Conservation (phyloP, 2,113 vertebrate species). For the Epinephelus fuscoguttatus region DNA sequence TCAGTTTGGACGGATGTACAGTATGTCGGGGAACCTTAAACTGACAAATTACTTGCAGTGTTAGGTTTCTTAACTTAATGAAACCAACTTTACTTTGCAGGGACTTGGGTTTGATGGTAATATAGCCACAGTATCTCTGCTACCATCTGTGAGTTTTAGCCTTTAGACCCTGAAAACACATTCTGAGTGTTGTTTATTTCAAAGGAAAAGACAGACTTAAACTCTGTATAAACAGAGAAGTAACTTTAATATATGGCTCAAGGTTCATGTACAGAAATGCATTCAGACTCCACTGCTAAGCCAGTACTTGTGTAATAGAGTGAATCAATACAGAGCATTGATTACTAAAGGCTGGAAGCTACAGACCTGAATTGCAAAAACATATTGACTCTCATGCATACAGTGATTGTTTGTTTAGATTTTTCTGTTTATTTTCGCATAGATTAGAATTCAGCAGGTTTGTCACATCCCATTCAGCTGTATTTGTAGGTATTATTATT, state of each 20-base stretch:
- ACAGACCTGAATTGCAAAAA: slow-evolving; percentile 23
- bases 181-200: slow-evolving; percentile 47
- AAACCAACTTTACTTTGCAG: slow-evolving; percentile 36
- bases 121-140: slow-evolving; percentile 31
- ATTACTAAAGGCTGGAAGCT: slow-evolving; percentile 11
- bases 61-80: slow-evolving; percentile 21
- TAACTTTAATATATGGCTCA: slow-evolving; percentile 2
- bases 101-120: slow-evolving; percentile 42
- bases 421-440: not conserved
- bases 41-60: not conserved
- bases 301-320: not conserved
- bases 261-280: not conserved
- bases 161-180: slow-evolving; percentile 22
- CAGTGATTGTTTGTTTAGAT: not conserved
- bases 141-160: slow-evolving; percentile 39
- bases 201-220: slow-evolving; percentile 5
- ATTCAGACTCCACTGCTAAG: slow-evolving; percentile 5
- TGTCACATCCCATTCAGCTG: not conserved
- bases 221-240: not conserved
- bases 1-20: not conserved
- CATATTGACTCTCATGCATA: slow-evolving; percentile 1
- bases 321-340: slow-evolving; percentile 45
- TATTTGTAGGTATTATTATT: not conserved
- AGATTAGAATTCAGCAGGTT: not conserved
- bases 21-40: too few species aligned